phyloP scores from a whole-genome alignment of 2,797 vertebrate genomes.

The Prionace glauca region DNA sequence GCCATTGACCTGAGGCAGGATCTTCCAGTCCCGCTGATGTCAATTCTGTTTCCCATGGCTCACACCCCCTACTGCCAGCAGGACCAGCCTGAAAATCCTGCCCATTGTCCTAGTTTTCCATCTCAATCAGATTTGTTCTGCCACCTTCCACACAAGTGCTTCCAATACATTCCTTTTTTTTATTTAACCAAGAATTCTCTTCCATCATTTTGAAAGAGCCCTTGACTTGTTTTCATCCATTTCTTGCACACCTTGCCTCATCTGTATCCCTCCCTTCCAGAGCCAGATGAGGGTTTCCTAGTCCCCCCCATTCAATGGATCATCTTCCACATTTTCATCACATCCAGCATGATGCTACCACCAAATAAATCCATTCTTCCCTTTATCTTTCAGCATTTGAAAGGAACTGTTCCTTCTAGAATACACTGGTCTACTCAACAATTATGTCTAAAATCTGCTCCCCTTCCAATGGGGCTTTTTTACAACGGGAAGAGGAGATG shows the following conservation, averaged over 20 bases:
- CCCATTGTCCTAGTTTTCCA: not conserved
- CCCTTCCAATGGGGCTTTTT: not conserved
- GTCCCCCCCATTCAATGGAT: not conserved
- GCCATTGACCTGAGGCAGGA: no score
- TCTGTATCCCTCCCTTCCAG: not conserved
- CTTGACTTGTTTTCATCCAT: not conserved
- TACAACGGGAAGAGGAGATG: not conserved
- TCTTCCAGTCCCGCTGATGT: no score
- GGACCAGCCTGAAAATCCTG: no score
- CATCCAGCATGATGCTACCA: not conserved
- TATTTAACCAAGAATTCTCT: no score
- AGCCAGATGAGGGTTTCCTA: not conserved
- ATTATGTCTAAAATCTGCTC: not conserved
- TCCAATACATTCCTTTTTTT: not conserved
- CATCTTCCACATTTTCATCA: not conserved
- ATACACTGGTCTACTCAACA: not conserved
- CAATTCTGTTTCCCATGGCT: no score
- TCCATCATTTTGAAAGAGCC: no score
- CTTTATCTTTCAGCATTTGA: not conserved
- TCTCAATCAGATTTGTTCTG: not conserved
- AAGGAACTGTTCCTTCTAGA: not conserved
- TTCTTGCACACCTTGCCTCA: not conserved
- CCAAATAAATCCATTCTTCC: not conserved
- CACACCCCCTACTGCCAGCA: no score
- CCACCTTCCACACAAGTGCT: not conserved